Evolutionary conservation across 1,140 invertebrate species (phyloP).

Genomic region (Bathynomus jamesi): DNA sequence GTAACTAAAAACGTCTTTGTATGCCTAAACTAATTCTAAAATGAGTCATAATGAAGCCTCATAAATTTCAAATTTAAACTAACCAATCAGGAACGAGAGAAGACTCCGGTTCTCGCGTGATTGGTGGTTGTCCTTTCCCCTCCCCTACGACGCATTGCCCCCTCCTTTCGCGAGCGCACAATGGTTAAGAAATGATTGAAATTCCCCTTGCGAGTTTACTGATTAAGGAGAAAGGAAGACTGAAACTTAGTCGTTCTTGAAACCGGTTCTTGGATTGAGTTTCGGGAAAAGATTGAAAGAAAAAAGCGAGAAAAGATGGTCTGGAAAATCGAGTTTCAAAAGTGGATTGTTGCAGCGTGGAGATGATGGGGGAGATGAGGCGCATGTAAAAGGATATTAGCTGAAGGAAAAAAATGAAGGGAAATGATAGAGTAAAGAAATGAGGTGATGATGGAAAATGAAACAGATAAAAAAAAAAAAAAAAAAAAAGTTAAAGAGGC

Average conservation of each 20-base stretch:
- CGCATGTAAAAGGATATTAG: too few relatives aligned
- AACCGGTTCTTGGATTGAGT: background rate
- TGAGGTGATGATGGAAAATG: background rate
- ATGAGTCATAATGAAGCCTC: too few relatives aligned
- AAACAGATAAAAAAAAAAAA: background rate
- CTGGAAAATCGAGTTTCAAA: too few relatives aligned
- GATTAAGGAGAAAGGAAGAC: background rate
- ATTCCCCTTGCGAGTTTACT: background rate
- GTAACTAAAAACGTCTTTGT: too few relatives aligned
- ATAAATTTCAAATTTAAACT: too few relatives aligned
- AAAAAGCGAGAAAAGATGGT: too few relatives aligned
- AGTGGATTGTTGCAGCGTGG: background rate
- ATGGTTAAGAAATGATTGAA: background rate
- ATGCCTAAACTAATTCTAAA: too few relatives aligned
- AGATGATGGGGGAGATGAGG: background rate
- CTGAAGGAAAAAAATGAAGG: background rate
- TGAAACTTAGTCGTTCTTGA: background rate
- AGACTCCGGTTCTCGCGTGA: too few relatives aligned
- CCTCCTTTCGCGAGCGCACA: background rate
- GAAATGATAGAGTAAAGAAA: background rate
- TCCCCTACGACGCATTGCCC: too few relatives aligned
- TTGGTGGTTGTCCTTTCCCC: too few relatives aligned
- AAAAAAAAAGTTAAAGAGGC: background rate
- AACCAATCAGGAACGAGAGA: too few relatives aligned
- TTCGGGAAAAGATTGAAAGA: background rate